Conservation (phyloP, 2,797 vertebrate genomes). For the Pseudomugil tenellus region DNA sequence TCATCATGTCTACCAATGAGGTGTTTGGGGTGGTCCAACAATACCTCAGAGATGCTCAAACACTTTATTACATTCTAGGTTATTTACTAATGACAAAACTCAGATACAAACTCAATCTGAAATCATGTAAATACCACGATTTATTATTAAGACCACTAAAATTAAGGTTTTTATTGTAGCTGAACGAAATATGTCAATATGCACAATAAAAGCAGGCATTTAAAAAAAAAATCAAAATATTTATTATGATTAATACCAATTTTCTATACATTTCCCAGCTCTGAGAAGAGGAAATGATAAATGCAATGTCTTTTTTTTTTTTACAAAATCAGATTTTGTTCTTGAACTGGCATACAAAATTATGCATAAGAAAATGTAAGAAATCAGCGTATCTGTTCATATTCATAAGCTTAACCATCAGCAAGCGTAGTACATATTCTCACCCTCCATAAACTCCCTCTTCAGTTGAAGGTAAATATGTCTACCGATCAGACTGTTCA, state of each 20-base stretch:
- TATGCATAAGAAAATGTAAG: neutral
- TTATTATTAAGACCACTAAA: neutral
- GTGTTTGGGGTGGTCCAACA: conserved; percentile 48
- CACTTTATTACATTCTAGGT: conserved; percentile 6
- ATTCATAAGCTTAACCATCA: neutral
- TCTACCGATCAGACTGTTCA: neutral
- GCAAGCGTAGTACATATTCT: neutral
- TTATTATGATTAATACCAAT: neutral
- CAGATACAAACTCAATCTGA: neutral
- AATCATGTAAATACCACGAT: neutral
- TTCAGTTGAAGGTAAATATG: neutral
- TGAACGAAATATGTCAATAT: neutral
- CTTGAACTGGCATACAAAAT: neutral
- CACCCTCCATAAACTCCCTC: neutral
- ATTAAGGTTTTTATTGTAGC: neutral
- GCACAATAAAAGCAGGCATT: neutral
- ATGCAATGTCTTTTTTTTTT: neutral
- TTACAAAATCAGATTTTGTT: neutral
- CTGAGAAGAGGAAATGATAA: neutral
- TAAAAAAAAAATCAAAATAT: neutral
- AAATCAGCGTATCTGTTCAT: neutral
- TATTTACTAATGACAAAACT: neutral
- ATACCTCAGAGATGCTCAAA: conserved; percentile 32
- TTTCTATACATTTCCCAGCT: too few relatives aligned
- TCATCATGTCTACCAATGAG: conserved; percentile 72